phyloP scores from a whole-genome alignment of 1,140 invertebrate genomes.

The Solenopsis invicta region DNA sequence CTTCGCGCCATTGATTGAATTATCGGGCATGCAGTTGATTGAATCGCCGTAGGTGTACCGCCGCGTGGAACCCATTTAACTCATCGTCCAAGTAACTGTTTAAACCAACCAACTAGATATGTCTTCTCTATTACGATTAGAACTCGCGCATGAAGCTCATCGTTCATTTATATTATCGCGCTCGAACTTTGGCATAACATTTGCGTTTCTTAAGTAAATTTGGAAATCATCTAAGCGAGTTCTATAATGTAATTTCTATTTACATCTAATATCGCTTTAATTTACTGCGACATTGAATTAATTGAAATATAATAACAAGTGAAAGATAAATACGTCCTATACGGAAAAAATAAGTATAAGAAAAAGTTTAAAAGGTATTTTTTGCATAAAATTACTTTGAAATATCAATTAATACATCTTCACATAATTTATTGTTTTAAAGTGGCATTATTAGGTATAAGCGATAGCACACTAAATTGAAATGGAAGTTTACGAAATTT shows the following conservation, averaged over 20 bases:
- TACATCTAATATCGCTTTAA: neutral
- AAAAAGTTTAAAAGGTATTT: neutral
- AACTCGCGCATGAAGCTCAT: neutral
- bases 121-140: neutral
- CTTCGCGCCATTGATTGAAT: constrained; percentile 70
- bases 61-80: constrained; percentile 54
- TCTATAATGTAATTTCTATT: neutral
- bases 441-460: neutral
- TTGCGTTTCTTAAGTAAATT: constrained; percentile 8
- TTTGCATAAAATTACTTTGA: neutral
- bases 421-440: neutral
- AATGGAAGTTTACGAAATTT: neutral
- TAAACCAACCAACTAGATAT: constrained; percentile 36
- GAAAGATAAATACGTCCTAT: neutral
- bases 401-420: neutral
- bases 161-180: neutral
- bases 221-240: neutral
- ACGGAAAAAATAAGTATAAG: neutral
- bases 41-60: constrained; percentile 62
- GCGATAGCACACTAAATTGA: neutral
- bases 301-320: constrained; percentile 8
- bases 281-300: neutral
- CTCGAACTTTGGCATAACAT: neutral
- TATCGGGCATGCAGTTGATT: constrained; percentile 64
- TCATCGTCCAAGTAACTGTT: constrained; percentile 62